Evolutionary conservation across 2,113 vertebrate genomes (phyloP).

Genomic region (Odocoileus virginianus): DNA sequence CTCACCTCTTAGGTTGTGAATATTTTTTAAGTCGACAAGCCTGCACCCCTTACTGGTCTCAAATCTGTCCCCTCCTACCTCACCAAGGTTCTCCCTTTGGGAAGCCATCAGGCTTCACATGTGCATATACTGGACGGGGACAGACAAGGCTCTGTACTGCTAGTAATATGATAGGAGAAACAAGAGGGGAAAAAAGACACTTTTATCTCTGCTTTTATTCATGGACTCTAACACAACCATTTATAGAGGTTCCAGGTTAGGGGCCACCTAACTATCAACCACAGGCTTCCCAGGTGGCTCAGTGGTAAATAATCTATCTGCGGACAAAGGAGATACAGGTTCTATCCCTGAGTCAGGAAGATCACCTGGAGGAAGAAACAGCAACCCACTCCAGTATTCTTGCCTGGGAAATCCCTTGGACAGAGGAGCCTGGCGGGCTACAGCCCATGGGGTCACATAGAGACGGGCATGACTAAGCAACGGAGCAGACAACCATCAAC

Average conservation of each 20-base stretch:
- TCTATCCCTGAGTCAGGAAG: neutral
- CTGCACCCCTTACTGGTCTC: neutral
- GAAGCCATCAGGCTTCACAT: neutral
- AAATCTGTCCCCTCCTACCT: neutral
- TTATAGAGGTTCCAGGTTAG: neutral
- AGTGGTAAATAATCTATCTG: neutral
- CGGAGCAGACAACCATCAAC: neutral
- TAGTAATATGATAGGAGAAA: neutral
- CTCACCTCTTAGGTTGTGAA: neutral
- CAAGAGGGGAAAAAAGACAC: neutral
- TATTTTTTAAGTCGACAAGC: neutral
- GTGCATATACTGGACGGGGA: neutral
- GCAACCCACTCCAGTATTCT: neutral
- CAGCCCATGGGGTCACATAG: neutral
- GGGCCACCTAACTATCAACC: neutral
- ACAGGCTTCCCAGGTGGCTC: neutral
- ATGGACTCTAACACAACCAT: neutral
- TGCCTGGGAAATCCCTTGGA: neutral
- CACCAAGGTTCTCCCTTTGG: neutral
- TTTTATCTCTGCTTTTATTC: neutral
- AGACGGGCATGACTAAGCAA: neutral
- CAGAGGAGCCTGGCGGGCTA: neutral
- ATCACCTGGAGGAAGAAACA: neutral
- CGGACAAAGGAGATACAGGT: neutral
- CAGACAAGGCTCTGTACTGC: neutral